These are phyloP conservation scores for Drosophila arawakana DNA, from an alignment of 1,140 invertebrate species.

Conservation along the genomic window DNA sequence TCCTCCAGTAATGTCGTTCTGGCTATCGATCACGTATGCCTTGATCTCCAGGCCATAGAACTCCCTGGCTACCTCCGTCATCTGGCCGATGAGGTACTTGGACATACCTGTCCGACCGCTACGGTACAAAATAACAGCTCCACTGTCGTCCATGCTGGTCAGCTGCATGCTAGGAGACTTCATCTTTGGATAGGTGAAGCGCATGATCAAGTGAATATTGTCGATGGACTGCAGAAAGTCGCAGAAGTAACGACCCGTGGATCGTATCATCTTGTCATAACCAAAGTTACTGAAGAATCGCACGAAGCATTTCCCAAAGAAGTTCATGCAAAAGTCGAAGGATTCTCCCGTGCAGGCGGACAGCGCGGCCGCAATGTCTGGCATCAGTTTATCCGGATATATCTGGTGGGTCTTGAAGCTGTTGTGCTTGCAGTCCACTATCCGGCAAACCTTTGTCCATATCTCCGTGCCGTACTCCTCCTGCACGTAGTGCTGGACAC, in stretches of 20 bases:
- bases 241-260: slow-evolving; percentile 93
- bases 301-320: slow-evolving; percentile 95
- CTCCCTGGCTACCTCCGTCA: slow-evolving; percentile 91
- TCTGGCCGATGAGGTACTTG: slow-evolving; percentile 93
- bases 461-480: slow-evolving; percentile 92
- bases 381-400: slow-evolving; percentile 92
- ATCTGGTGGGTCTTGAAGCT: slow-evolving; percentile 92
- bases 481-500: slow-evolving; percentile 92
- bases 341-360: slow-evolving; percentile 85
- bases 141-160: slow-evolving; percentile 90
- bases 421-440: slow-evolving; percentile 88
- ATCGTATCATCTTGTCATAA: slow-evolving; percentile 92
- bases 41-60: slow-evolving; percentile 91
- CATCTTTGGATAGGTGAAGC: slow-evolving; percentile 96
- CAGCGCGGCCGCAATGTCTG: slow-evolving; percentile 89
- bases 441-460: slow-evolving; percentile 90
- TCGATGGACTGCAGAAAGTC: slow-evolving; percentile 95
- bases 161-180: slow-evolving; percentile 95
- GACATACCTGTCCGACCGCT: slow-evolving; percentile 91
- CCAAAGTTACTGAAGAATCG: slow-evolving; percentile 94
- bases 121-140: slow-evolving; percentile 92
- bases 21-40: slow-evolving; percentile 88
- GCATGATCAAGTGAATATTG: slow-evolving; percentile 95
- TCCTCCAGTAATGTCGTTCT: slow-evolving; percentile 84
- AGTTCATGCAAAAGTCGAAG: slow-evolving; percentile 91